phyloP scores from a whole-genome alignment of 2,113 vertebrate species.

The Cephalopterus ornatus region DNA sequence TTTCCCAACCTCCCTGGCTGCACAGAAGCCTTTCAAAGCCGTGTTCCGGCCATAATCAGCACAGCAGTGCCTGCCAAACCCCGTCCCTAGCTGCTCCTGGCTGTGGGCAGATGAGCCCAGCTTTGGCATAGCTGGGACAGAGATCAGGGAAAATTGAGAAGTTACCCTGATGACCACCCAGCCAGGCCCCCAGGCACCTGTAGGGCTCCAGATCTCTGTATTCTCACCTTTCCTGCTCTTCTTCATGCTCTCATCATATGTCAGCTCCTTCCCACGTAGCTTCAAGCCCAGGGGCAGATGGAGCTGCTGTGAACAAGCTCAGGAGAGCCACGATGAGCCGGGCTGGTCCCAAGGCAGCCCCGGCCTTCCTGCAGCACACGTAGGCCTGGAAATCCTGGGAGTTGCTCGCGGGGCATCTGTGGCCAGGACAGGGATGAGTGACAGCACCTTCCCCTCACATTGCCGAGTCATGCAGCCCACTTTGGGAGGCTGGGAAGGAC shows the following conservation, averaged over 20 bases:
- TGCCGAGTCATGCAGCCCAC: fast-evolving
- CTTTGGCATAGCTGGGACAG: fast-evolving
- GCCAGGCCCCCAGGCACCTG: not conserved
- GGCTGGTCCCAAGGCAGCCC: not conserved
- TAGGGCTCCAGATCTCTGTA: not conserved
- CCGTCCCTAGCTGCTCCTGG: not conserved
- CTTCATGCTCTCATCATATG: fast-evolving
- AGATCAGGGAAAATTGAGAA: not conserved
- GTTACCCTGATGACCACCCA: not conserved
- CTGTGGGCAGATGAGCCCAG: fast-evolving
- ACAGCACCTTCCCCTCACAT: not conserved
- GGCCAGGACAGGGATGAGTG: fast-evolving
- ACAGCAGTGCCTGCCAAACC: not conserved
- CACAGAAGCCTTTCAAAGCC: not conserved
- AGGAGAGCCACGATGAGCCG: fast-evolving
- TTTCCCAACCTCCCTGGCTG: not conserved
- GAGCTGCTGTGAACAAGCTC: not conserved
- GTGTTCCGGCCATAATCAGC: fast-evolving
- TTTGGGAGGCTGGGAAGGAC: not conserved
- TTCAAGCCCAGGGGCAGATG: not conserved
- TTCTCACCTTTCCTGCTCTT: not conserved
- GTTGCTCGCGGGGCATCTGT: fast-evolving
- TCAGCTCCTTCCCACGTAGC: not conserved
- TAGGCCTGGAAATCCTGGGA: not conserved
- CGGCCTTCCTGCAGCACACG: fast-evolving